These are phyloP conservation scores for Papilio protenor DNA, from an alignment of 2,888 invertebrate genomes.

Conservation along the genomic window DNA sequence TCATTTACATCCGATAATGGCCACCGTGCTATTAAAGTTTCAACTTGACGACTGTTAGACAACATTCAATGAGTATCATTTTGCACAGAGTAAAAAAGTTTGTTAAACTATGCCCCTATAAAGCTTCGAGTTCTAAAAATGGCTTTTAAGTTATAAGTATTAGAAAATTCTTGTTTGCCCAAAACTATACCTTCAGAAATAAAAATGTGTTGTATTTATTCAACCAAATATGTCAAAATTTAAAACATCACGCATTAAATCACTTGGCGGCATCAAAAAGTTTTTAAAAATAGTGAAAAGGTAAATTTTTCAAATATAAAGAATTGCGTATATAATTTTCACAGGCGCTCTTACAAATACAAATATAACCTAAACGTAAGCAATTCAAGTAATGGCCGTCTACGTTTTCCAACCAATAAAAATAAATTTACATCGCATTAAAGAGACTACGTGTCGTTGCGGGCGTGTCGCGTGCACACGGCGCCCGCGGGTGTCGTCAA, in stretches of 20 bases:
- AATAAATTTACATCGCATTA: constrained; percentile 68
- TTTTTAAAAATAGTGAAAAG: constrained; percentile 43
- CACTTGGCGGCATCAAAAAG: constrained; percentile 42
- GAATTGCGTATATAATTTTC: constrained; percentile 31
- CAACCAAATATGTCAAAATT: no score
- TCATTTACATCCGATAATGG: constrained; percentile 68
- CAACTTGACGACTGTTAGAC: constrained; percentile 26
- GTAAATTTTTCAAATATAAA: neutral
- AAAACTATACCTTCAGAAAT: no score
- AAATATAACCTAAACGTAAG: constrained; percentile 61
- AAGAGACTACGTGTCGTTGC: constrained; percentile 48
- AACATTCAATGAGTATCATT: neutral
- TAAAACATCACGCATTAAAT: neutral
- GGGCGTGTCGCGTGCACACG: constrained; percentile 58
- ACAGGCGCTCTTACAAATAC: constrained; percentile 41
- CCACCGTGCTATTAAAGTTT: constrained; percentile 49
- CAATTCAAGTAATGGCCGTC: constrained; percentile 67
- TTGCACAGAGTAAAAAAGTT: neutral
- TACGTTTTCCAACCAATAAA: constrained; percentile 62
- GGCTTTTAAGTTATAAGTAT: no score
- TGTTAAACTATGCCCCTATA: no score
- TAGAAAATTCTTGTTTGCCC: no score
- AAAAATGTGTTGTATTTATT: no score
- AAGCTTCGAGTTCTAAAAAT: no score
- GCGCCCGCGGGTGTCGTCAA: constrained; percentile 70